These are phyloP conservation scores for Tenthredo distinguenda DNA, from an alignment of 2,888 invertebrate genomes.

Conservation along the genomic window DNA sequence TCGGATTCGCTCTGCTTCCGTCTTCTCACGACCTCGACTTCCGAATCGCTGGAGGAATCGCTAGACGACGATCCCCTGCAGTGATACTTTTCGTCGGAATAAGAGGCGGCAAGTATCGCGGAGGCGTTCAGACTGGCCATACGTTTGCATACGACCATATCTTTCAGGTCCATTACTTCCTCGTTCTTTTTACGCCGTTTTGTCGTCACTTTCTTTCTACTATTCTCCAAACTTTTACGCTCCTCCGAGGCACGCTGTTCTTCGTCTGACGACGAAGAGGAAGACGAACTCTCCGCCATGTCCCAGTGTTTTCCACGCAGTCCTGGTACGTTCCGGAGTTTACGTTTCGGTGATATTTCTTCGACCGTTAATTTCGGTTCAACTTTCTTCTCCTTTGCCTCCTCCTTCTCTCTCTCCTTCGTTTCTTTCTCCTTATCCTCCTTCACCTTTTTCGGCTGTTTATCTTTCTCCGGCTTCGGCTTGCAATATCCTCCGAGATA, in stretches of 20 bases:
- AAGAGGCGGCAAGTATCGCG: constrained; percentile 93
- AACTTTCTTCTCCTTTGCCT: constrained; percentile 63
- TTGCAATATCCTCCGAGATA: constrained; percentile 81
- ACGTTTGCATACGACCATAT: constrained; percentile 92
- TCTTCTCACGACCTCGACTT: constrained; percentile 74
- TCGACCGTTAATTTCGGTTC: constrained; percentile 66
- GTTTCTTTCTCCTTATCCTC: constrained; percentile 60
- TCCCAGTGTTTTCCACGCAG: constrained; percentile 92
- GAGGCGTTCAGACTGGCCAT: constrained; percentile 96
- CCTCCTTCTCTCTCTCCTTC: constrained; percentile 59
- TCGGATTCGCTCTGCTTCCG: constrained; percentile 74
- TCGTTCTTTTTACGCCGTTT: constrained; percentile 73
- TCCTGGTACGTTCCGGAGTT: constrained; percentile 86
- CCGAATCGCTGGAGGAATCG: constrained; percentile 79
- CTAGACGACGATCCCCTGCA: constrained; percentile 81
- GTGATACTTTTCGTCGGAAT: constrained; percentile 84
- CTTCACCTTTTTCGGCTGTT: constrained; percentile 77
- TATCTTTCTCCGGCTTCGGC: constrained; percentile 80
- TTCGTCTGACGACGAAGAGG: constrained; percentile 72
- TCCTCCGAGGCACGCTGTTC: constrained; percentile 57
- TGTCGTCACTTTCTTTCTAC: constrained; percentile 72
- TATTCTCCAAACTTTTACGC: constrained; percentile 67
- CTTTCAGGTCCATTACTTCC: constrained; percentile 88
- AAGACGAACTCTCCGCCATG: constrained; percentile 85
- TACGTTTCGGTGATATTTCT: constrained; percentile 78